Conservation (phyloP, 1,140 invertebrate genomes). For the Leguminivora glycinivorella region DNA sequence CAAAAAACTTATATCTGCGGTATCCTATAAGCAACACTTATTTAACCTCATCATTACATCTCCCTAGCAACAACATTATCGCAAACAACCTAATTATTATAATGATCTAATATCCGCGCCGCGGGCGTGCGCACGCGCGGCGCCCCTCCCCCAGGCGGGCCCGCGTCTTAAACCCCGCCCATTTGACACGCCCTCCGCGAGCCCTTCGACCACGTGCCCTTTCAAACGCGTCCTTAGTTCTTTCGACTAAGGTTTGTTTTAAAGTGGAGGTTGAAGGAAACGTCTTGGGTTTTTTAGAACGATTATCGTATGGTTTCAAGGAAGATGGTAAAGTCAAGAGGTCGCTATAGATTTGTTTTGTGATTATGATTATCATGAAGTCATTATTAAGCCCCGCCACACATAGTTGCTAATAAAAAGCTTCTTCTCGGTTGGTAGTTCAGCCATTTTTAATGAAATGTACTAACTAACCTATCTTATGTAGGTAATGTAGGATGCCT, state of each 20-base stretch:
- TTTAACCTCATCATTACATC: too few relatives aligned
- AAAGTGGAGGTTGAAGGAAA: neutral
- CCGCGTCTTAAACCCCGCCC: slow-evolving; percentile 40
- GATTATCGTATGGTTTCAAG: neutral
- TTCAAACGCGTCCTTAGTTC: slow-evolving; percentile 34
- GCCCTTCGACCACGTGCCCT: slow-evolving; percentile 46
- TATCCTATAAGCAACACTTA: too few relatives aligned
- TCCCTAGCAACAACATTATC: slow-evolving; percentile 1
- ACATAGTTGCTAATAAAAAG: neutral
- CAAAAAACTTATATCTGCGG: too few relatives aligned
- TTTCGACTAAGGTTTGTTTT: neutral
- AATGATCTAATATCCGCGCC: neutral
- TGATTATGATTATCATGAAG: neutral
- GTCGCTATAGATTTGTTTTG: neutral
- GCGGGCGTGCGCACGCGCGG: slow-evolving; percentile 51
- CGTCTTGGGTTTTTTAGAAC: slow-evolving; percentile 6
- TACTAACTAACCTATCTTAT: too few relatives aligned
- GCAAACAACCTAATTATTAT: slow-evolving; percentile 7
- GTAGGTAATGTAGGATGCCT: too few relatives aligned
- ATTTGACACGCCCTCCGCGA: slow-evolving; percentile 44
- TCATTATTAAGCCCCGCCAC: neutral
- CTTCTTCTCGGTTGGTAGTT: neutral
- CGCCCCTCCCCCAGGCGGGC: slow-evolving; percentile 51
- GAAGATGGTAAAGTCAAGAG: neutral
- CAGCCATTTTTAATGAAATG: too few relatives aligned